Conservation (phyloP, 1,140 invertebrate species). For the Paracyclopina nana region DNA sequence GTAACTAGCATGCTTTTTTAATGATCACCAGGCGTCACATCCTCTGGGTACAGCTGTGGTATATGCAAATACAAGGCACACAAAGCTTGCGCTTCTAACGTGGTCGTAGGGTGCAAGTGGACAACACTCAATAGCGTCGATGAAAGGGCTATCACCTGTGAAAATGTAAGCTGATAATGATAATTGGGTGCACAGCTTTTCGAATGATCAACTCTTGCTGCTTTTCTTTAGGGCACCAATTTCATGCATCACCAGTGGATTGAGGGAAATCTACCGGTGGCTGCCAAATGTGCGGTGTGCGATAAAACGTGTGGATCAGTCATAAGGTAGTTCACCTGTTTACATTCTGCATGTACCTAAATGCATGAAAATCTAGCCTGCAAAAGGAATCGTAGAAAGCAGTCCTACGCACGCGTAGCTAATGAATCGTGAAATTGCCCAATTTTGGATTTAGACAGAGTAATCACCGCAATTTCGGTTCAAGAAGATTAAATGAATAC, state of each 20-base stretch:
- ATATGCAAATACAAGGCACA: slow-evolving; percentile 93
- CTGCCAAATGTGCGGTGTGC: slow-evolving; percentile 78
- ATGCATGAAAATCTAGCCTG: too few species aligned
- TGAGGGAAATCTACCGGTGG: slow-evolving; percentile 86
- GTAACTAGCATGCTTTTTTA: background rate
- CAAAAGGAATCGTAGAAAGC: background rate
- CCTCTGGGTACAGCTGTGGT: slow-evolving; percentile 83
- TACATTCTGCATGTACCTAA: too few species aligned
- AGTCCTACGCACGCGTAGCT: background rate
- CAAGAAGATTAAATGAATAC: too few species aligned
- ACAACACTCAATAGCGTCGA: slow-evolving; percentile 78
- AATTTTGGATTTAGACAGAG: too few species aligned
- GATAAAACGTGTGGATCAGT: slow-evolving; percentile 92
- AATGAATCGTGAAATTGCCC: too few species aligned
- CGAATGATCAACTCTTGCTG: background rate
- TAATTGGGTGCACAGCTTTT: background rate
- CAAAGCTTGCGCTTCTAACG: slow-evolving; percentile 73
- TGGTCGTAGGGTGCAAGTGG: slow-evolving; percentile 90
- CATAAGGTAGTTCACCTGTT: too few species aligned
- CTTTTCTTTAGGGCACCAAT: background rate
- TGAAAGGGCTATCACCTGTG: slow-evolving; percentile 22
- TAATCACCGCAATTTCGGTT: too few species aligned
- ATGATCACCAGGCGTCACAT: slow-evolving; percentile 50
- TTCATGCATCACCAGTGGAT: slow-evolving; percentile 80
- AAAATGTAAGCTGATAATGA: slow-evolving; percentile 5